These are phyloP conservation scores for Sinocyclocheilus anophthalmus DNA, from an alignment of 2,113 vertebrate species.

Conservation along the genomic window DNA sequence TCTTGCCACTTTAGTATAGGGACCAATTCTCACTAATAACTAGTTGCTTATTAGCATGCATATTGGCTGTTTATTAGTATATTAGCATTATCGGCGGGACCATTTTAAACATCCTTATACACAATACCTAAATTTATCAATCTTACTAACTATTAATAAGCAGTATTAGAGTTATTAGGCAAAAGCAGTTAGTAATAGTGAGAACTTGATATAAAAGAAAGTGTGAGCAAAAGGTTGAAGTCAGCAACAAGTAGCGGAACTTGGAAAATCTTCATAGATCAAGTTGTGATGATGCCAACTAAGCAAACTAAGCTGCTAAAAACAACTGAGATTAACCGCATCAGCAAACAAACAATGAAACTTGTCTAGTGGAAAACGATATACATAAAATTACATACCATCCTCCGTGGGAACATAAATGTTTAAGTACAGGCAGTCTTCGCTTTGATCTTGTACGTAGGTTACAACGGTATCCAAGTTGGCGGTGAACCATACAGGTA, in stretches of 20 bases:
- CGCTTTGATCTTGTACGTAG: constrained; percentile 95
- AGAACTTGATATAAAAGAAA: too few relatives aligned
- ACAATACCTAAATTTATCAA: too few relatives aligned
- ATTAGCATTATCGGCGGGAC: too few relatives aligned
- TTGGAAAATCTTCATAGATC: not conserved
- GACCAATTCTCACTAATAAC: too few relatives aligned
- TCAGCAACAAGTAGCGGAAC: not conserved
- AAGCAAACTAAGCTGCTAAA: not conserved
- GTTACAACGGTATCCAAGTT: constrained; percentile 95
- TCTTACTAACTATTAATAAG: too few relatives aligned
- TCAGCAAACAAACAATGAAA: not conserved
- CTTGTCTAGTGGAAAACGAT: not conserved
- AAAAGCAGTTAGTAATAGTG: too few relatives aligned
- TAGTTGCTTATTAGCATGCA: too few relatives aligned
- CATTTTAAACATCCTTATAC: too few relatives aligned
- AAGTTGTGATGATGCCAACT: not conserved
- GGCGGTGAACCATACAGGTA: constrained; percentile 94
- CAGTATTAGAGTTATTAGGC: too few relatives aligned
- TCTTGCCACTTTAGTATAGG: not conserved
- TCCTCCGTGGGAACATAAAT: constrained; percentile 95
- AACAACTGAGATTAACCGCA: not conserved
- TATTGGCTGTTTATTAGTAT: too few relatives aligned
- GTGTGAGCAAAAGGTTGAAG: not conserved
- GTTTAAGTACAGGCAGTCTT: constrained; percentile 94
- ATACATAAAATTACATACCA: constrained; percentile 78